Evolutionary conservation across 2,797 vertebrate species (phyloP), one percentile per base, ranked within the genome.

Genomic region (Lophius americanus): DNA sequence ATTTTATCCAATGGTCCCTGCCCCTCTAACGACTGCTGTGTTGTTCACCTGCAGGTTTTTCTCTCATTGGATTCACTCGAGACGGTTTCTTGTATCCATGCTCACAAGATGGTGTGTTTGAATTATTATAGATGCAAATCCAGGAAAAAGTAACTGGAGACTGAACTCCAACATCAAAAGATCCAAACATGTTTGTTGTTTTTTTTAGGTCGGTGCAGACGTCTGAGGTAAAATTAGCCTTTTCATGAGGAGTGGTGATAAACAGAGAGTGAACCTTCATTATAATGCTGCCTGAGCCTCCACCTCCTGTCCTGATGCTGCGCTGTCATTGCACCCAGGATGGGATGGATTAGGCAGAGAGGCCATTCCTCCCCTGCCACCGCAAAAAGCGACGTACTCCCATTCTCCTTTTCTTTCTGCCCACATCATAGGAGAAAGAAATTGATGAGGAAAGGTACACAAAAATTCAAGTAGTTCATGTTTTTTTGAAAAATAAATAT

Each of bases 381-480:
- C 32, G 42, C 57, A 38, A 6, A 42, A 70, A 37, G 57, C 11
- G 48, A 46, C 35, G 11, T 63, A 36, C 67, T 65, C 48, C 44
- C 47, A 7, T 52, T 44, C 68, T 66, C 57, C 60, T 56, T 60
- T 11, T n/a, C 60, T 56, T 67, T 33, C 36, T 52, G 44, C 64
- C 60, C 48, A 46, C 58, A 55, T 60, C 32, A 10, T 38, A 12
- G 41, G 12, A 1, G 37, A 13, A 0, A 5, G 47, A 9, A 35
- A 47, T 56, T 7, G 13, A 72, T 48, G 67, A 72, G 59, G 62
- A 74, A 71, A 77, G 71, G 73, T 84, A 73, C 68, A 43, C 65
- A 74, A 78, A 84, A 86, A 84, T 83, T 86, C 78, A 81, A 78
- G 74, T 69, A 65, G 75, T 85, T 77, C 79, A 72, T 76, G 74